phyloP scores from a whole-genome alignment of 2,888 invertebrate genomes.

The Charanyca ferruginea region DNA sequence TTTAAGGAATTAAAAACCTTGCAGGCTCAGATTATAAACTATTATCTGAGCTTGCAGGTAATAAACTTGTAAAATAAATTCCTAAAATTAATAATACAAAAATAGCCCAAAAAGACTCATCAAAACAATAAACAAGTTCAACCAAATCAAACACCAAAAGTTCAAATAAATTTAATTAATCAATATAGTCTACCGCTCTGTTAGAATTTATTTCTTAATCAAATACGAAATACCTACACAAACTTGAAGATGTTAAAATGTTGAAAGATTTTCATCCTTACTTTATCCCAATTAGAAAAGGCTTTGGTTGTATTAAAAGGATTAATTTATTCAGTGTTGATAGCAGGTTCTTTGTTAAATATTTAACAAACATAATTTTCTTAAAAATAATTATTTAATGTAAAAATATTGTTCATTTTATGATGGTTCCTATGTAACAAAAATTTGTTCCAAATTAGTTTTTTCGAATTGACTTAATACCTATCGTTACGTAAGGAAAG shows the following conservation, averaged over 20 bases:
- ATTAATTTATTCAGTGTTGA: conserved; percentile 28
- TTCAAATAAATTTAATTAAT: conserved; percentile 22
- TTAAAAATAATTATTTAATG: not conserved
- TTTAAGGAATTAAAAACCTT: too few species aligned
- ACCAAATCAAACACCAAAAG: conserved; percentile 12
- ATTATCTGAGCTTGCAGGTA: too few species aligned
- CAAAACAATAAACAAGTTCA: not conserved
- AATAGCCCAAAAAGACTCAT: not conserved
- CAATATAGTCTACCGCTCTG: conserved; percentile 12
- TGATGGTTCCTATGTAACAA: too few species aligned
- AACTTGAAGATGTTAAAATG: conserved; percentile 20
- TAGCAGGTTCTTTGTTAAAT: conserved; percentile 1
- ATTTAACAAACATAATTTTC: not conserved
- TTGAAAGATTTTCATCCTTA: conserved; percentile 11
- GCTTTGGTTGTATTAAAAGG: conserved; percentile 7
- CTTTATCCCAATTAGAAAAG: conserved; percentile 30
- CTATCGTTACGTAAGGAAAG: too few species aligned
- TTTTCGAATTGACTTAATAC: too few species aligned
- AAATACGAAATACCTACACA: conserved; percentile 9
- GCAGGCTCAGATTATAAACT: too few species aligned
- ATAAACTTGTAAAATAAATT: not conserved
- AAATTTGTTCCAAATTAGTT: too few species aligned
- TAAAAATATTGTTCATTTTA: too few species aligned
- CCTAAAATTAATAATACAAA: not conserved
- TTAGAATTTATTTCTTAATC: conserved; percentile 19